Evolutionary conservation across 2,113 vertebrate genomes (phyloP).

Genomic region (Odocoileus virginianus): DNA sequence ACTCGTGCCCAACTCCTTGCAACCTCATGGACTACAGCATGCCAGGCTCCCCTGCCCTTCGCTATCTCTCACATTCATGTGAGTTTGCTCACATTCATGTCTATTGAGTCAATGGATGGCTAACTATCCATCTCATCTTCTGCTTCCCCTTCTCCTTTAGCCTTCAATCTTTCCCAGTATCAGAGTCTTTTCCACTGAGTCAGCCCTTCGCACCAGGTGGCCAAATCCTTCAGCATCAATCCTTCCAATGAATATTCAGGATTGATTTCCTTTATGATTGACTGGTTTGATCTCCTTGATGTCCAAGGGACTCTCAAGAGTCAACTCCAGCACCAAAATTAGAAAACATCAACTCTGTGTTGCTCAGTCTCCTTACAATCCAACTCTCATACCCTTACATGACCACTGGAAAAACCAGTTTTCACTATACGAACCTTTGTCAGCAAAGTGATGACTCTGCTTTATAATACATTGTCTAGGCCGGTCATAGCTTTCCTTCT

Average conservation of each 20-base stretch:
- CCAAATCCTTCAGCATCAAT: not conserved
- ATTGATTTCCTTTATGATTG: not conserved
- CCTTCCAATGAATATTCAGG: not conserved
- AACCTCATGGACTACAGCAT: too few relatives aligned
- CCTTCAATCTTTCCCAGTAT: not conserved
- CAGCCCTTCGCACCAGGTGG: not conserved
- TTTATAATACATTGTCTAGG: not conserved
- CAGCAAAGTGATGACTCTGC: not conserved
- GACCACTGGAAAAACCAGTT: not conserved
- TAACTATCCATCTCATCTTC: too few relatives aligned
- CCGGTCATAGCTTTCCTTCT: not conserved
- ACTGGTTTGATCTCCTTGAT: not conserved
- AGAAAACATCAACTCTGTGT: not conserved
- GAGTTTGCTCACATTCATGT: too few relatives aligned
- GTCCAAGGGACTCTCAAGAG: not conserved
- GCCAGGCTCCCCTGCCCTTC: too few relatives aligned
- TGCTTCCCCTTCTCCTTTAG: not conserved
- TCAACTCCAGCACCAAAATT: not conserved
- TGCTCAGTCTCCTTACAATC: not conserved
- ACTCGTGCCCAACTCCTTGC: too few relatives aligned
- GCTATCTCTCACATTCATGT: too few relatives aligned
- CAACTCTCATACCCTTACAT: not conserved
- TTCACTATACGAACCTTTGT: not conserved
- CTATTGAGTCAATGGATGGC: too few relatives aligned
- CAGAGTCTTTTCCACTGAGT: not conserved